Evolutionary conservation across 2,113 vertebrate genomes (phyloP), one percentile per base, ranked within the genome.

Genomic region (Urocynchramus pylzowi): DNA sequence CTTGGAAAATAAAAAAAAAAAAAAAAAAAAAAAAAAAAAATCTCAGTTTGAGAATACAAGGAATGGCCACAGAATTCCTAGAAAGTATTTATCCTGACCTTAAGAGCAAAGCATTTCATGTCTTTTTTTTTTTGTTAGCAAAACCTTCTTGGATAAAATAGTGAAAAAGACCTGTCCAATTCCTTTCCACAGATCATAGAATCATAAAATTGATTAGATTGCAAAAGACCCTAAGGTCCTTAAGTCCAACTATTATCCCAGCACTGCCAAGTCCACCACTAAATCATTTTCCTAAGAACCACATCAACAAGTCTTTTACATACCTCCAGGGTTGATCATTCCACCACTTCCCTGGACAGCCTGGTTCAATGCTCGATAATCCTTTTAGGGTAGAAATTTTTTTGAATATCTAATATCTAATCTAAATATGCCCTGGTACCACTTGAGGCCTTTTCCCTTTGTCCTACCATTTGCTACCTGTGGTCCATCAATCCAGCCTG

Each of bases 21-120:
- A 16, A 2, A 5, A 2, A 57, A n/a, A n/a, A n/a, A n/a, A n/a
- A n/a, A n/a, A 65, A 31, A 35, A 16, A 2, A 5, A 2, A 57
- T n/a, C 3, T 59, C 15, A 45, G 15, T 33, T 53, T 50, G 14
- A 64, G 3, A 27, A 52, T 21, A 44, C 16, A 52, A 65, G 8
- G 11, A 76, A 79, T 23, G 14, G n/a, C 22, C 45, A 57, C 4
- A 44, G 53, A 93, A 87, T 31, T 74, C 39, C 19, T 33, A 16
- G 41, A 57, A 61, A 70, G 3, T 27, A 31, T 67, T 78, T 68
- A 27, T 26, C 44, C 9, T 94, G 42, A 78, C 21, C 20, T 59
- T 59, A 84, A 80, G 7, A 59, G 33, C 4, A 56, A 89, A 59
- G 8, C 1, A 59, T 17, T 27, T 53, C 0, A 37, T 10, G 6